Evolutionary conservation across 1,140 invertebrate genomes (phyloP).

Genomic region (Cherax quadricarinatus): DNA sequence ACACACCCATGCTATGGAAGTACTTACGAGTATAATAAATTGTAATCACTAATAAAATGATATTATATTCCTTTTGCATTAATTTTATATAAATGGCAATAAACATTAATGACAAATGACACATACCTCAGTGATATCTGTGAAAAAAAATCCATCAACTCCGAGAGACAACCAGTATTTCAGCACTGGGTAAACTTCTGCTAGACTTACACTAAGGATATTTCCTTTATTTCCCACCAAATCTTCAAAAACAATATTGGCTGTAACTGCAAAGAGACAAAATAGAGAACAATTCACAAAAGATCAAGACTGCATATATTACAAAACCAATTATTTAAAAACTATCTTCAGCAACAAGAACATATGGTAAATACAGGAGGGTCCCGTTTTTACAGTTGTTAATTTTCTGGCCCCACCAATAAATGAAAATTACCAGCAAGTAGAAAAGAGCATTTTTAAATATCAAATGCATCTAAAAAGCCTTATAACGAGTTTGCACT

Average conservation of each 20-base stretch:
- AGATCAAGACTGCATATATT: too few species aligned
- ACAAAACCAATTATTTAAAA: too few species aligned
- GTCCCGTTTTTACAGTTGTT: too few species aligned
- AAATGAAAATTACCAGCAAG: too few species aligned
- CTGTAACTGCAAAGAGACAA: neutral
- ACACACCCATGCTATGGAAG: too few species aligned
- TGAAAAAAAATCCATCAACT: constrained; percentile 89
- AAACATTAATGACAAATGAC: neutral
- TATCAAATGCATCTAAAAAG: too few species aligned
- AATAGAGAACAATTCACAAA: neutral
- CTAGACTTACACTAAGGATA: neutral
- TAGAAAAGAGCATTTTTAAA: too few species aligned
- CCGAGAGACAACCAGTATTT: constrained; percentile 82
- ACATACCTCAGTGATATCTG: constrained; percentile 78
- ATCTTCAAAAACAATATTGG: neutral
- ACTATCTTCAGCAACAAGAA: too few species aligned
- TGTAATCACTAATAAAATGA: neutral
- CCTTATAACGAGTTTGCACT: too few species aligned
- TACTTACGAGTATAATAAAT: too few species aligned
- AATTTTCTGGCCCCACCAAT: too few species aligned
- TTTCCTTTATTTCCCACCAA: neutral
- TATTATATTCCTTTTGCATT: neutral
- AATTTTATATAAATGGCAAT: neutral
- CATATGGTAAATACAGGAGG: too few species aligned
- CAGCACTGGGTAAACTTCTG: constrained; percentile 76